A percentile compares a stretch with the other conserved stretches of the same genome.
Evolutionary conservation across 2,113 vertebrate genomes (phyloP).

Genomic region (Nycticorax nycticorax): DNA sequence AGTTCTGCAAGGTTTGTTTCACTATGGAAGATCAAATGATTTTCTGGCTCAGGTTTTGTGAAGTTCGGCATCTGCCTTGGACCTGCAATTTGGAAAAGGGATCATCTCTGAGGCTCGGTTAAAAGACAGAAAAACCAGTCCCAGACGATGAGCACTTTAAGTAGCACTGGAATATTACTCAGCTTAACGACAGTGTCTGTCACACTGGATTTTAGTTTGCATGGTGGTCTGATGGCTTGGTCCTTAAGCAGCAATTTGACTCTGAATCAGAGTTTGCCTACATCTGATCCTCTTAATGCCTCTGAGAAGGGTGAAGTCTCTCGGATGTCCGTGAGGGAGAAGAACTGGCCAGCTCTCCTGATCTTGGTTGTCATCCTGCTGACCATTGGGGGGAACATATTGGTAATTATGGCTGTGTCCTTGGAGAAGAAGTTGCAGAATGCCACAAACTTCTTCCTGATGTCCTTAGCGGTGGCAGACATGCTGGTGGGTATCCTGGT

Average conservation of each 20-base stretch:
- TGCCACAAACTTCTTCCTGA: constrained; percentile 97
- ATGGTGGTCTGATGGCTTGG: constrained; percentile 80
- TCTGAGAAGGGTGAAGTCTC: constrained; percentile 61
- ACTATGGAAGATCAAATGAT: constrained; percentile 51
- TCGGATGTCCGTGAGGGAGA: constrained; percentile 74
- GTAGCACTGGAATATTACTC: constrained; percentile 75
- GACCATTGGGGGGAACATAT: constrained; percentile 94
- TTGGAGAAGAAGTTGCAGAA: constrained; percentile 98
- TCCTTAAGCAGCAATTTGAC: constrained; percentile 74
- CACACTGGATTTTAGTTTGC: constrained; percentile 75
- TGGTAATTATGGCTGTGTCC: constrained; percentile 96
- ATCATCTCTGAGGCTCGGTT: constrained; percentile 1
- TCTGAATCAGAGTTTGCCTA: constrained; percentile 73
- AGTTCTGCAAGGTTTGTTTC: neutral
- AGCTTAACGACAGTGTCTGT: constrained; percentile 77
- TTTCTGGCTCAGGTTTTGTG: constrained; percentile 32
- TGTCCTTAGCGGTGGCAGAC: constrained; percentile 95
- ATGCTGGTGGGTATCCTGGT: constrained; percentile 98
- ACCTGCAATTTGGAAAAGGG: neutral
- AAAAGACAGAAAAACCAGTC: neutral
- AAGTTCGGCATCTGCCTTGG: constrained; percentile 23
- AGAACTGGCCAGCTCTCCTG: constrained; percentile 95
- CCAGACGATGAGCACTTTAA: constrained; percentile 77
- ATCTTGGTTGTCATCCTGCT: constrained; percentile 93
- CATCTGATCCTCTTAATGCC: constrained; percentile 61